Evolutionary conservation across 1,140 invertebrate genomes (phyloP), one percentile per base, ranked within the genome.

Genomic region (Musca vetustissima): DNA sequence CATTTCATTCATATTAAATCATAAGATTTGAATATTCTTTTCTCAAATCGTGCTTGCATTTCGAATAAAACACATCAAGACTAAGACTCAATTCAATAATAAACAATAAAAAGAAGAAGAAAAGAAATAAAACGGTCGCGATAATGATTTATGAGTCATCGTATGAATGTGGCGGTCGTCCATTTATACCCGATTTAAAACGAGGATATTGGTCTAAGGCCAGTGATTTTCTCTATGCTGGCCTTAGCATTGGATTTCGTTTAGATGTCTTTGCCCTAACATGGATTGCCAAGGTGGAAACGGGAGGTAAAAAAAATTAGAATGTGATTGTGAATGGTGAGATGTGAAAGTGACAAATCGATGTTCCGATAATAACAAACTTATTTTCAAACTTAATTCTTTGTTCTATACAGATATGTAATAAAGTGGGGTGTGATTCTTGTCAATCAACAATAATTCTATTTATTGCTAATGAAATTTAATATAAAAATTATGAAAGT

Each of bases 131-230:
- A 53, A 13, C 32, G 22, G 28, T 47, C 8, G 17, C 43, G 14
- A 61, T 25, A 47, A 81, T 80, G 77, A 72, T 76, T 6, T 80
- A 78, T 61, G 78, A 77, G 61, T 71, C 73, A 21, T 81, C 79
- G 8, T 81, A 81, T 47, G 79, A 77, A 36, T 73, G 66, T 25
- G 79, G 79, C 8, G 69, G 67, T 21, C 73, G 70, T 67, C 79
- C 79, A 49, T 81, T 77, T 57, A 68, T 70, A 1, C 79, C 78
- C 13, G 77, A 81, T 55, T 43, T 66, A 6, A 43, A 69, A 24
- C 79, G 79, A 15, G 79, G 79, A 0, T 74, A 74, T 43, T 81
- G 79, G 79, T 72, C 77, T 52, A 74, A 75, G 6, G 72, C 76
- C 8, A 69, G 70, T 15, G 79, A 81, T 59, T 81, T 70, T 57